phyloP scores from a whole-genome alignment of 2,888 invertebrate species.

The Callyntrura guangdongensis region DNA sequence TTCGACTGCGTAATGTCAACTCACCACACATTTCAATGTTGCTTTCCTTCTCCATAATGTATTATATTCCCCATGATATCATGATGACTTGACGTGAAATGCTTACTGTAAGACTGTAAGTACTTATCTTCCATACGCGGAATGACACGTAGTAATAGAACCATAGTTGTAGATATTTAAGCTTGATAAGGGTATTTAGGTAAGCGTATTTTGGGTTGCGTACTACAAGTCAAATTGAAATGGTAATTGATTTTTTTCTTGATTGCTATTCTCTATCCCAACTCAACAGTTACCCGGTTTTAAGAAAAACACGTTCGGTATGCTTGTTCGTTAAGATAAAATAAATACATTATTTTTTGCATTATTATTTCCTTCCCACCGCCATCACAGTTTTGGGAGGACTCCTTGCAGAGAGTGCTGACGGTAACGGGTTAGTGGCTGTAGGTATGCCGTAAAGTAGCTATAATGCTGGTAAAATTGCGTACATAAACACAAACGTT shows the following conservation, averaged over 20 bases:
- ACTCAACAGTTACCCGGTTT: too few relatives aligned
- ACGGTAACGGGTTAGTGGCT: constrained; percentile 52
- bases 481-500: too few relatives aligned
- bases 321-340: too few relatives aligned
- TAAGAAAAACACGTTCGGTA: too few relatives aligned
- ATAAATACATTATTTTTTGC: neutral
- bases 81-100: constrained; percentile 5
- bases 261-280: neutral
- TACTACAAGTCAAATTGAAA: constrained; percentile 38
- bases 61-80: constrained; percentile 8
- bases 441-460: constrained; percentile 32
- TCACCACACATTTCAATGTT: neutral
- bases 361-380: constrained; percentile 2
- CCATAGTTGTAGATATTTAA: constrained; percentile 19
- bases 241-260: neutral
- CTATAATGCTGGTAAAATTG: constrained; percentile 46
- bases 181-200: constrained; percentile 16
- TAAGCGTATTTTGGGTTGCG: neutral
- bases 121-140: too few relatives aligned
- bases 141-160: constrained; percentile 4
- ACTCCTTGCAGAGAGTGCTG: constrained; percentile 60
- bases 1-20: neutral
- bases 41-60: too few relatives aligned
- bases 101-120: constrained; percentile 39
- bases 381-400: neutral